Evolutionary conservation across 2,888 invertebrate genomes (phyloP).

Genomic region (Stictocephala bisonia): DNA sequence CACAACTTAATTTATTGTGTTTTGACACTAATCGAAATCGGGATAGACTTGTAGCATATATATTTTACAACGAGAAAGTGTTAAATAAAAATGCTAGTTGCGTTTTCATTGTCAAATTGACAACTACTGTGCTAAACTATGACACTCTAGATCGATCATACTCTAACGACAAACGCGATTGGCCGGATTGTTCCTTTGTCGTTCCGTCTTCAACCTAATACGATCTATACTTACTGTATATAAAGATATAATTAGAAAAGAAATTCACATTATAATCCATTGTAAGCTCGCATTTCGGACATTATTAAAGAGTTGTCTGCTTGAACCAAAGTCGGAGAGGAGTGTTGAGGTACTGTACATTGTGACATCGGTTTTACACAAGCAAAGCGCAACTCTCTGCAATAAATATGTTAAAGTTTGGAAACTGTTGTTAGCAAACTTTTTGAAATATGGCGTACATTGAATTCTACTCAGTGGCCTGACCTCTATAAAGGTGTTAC

Average conservation of each 20-base stretch:
- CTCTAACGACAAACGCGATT: slow-evolving; percentile 31
- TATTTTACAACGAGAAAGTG: slow-evolving; percentile 30
- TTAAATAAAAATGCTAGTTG: slow-evolving; percentile 32
- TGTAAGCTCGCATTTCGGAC: slow-evolving; percentile 51
- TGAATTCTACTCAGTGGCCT: too few relatives aligned
- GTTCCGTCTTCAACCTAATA: slow-evolving; percentile 33
- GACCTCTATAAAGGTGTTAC: too few relatives aligned
- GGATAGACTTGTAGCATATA: slow-evolving; percentile 44
- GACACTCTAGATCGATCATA: slow-evolving; percentile 18
- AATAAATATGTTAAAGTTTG: not conserved
- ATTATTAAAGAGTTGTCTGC: slow-evolving; percentile 32
- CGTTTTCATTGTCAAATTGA: slow-evolving; percentile 31
- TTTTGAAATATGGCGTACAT: too few relatives aligned
- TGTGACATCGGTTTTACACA: not conserved
- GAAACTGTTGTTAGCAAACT: too few relatives aligned
- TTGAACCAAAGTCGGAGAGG: not conserved
- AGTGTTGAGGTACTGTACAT: not conserved
- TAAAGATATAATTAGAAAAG: slow-evolving; percentile 48
- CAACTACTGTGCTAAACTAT: slow-evolving; percentile 35
- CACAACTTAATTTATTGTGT: too few relatives aligned
- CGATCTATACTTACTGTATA: slow-evolving; percentile 43
- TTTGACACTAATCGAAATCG: slow-evolving; percentile 46
- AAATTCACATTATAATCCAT: slow-evolving; percentile 39
- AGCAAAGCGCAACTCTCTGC: not conserved
- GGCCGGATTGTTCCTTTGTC: slow-evolving; percentile 47